Evolutionary conservation across 2,888 invertebrate species (phyloP).

Genomic region (Ophioninae sp.): DNA sequence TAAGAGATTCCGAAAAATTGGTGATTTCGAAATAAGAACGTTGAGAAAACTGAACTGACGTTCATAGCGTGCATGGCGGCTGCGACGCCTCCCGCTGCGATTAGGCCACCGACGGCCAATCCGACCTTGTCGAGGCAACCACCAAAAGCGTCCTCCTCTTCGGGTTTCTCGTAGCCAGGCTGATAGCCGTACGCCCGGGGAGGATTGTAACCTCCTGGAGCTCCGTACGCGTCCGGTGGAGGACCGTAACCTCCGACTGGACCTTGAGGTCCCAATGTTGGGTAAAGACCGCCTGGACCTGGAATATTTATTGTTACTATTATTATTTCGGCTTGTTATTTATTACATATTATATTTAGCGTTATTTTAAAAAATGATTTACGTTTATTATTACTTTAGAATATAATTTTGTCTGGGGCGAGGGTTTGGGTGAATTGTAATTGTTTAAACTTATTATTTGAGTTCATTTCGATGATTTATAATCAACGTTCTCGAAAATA

Average conservation of each 20-base stretch:
- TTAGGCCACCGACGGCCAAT: slow-evolving; percentile 77
- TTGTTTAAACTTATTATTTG: too few species aligned
- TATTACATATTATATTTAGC: too few species aligned
- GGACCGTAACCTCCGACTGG: slow-evolving; percentile 69
- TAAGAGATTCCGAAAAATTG: background rate
- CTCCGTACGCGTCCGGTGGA: slow-evolving; percentile 68
- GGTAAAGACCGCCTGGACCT: slow-evolving; percentile 78
- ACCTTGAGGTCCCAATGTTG: slow-evolving; percentile 71
- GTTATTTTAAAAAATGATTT: too few species aligned
- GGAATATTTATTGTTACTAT: slow-evolving; percentile 13
- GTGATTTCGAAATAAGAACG: too few species aligned
- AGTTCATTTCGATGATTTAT: too few species aligned
- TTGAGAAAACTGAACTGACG: slow-evolving; percentile 63
- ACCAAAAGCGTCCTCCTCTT: slow-evolving; percentile 73
- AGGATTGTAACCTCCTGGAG: slow-evolving; percentile 66
- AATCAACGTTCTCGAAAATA: too few species aligned
- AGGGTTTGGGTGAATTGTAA: too few species aligned
- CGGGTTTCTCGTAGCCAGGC: slow-evolving; percentile 71
- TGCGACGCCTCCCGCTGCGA: slow-evolving; percentile 79
- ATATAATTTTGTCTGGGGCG: too few species aligned
- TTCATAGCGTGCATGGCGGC: slow-evolving; percentile 77
- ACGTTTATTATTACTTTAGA: too few species aligned
- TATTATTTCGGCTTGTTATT: too few species aligned
- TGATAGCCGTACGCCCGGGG: slow-evolving; percentile 70
- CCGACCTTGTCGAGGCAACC: slow-evolving; percentile 78